Conservation (phyloP, 2,888 invertebrate species). For the Drepana falcataria region DNA sequence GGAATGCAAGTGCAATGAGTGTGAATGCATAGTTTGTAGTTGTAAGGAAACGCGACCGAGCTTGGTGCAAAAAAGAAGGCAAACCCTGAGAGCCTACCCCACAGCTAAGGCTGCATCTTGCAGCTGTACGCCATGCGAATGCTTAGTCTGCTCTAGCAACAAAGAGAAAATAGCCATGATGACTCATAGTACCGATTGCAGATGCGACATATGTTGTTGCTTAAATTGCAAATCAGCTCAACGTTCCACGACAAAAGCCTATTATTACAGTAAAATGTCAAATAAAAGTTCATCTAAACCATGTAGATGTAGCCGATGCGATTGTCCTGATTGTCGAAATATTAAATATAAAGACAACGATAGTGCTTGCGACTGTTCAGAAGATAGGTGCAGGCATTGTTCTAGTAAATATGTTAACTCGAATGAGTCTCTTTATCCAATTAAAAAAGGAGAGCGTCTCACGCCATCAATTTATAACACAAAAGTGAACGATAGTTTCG, state of each 20-base stretch:
- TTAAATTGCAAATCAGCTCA: slow-evolving; percentile 17
- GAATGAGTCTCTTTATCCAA: slow-evolving; percentile 8
- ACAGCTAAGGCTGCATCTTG: slow-evolving; percentile 8
- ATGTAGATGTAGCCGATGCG: slow-evolving; percentile 16
- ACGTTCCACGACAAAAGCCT: not conserved
- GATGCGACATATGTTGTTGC: slow-evolving; percentile 26
- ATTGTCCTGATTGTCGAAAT: slow-evolving; percentile 16
- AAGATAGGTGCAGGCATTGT: not conserved
- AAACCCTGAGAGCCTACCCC: not conserved
- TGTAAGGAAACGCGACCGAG: slow-evolving; percentile 15
- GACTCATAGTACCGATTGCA: slow-evolving; percentile 11
- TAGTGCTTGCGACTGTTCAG: not conserved
- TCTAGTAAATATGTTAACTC: not conserved
- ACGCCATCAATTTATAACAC: slow-evolving; percentile 7
- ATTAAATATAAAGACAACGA: not conserved
- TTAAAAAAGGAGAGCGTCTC: slow-evolving; percentile 8
- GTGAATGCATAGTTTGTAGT: slow-evolving; percentile 37
- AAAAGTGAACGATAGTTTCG: not conserved
- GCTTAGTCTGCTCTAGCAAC: slow-evolving; percentile 19
- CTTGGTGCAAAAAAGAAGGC: not conserved
- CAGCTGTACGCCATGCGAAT: slow-evolving; percentile 28
- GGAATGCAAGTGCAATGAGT: slow-evolving; percentile 28
- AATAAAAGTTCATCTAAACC: slow-evolving; percentile 5
- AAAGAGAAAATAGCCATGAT: not conserved
- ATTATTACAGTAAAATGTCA: not conserved